Percentiles rank a stretch among this genome's conserved stretches.
Conservation (phyloP, 2,797 vertebrate species). For the Pseudocheirus occidentalis region DNA sequence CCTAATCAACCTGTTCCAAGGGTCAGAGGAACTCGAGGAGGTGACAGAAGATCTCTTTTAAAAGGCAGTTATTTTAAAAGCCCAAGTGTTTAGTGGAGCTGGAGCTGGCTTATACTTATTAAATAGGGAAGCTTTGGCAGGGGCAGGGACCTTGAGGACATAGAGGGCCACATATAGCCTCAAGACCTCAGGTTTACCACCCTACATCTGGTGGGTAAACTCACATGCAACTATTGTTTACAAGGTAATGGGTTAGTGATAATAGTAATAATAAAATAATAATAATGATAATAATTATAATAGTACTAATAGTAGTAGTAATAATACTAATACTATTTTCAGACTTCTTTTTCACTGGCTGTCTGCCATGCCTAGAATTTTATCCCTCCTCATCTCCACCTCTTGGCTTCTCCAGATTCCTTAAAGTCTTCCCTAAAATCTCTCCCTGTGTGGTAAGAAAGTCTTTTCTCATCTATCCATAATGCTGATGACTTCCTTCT, state of each 20-base stretch:
- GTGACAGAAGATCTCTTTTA: conserved; percentile 4
- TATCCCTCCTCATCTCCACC: not conserved
- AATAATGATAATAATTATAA: too few species aligned
- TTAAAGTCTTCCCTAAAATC: not conserved
- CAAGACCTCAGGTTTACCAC: too few species aligned
- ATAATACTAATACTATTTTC: too few species aligned
- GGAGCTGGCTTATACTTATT: not conserved
- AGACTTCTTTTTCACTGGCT: not conserved
- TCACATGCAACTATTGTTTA: not conserved
- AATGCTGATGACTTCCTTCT: not conserved
- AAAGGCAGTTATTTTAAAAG: not conserved
- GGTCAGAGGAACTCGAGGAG: not conserved
- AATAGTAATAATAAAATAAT: not conserved
- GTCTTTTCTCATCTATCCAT: not conserved
- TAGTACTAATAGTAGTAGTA: too few species aligned
- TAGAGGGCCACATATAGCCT: too few species aligned
- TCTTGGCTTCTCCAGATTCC: not conserved
- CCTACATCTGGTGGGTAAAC: not conserved
- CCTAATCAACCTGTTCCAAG: not conserved
- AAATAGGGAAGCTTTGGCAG: not conserved
- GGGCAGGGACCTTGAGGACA: too few species aligned
- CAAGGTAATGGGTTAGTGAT: not conserved
- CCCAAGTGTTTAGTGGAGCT: not conserved
- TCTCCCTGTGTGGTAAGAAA: not conserved
- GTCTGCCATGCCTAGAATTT: not conserved